Conservation (phyloP, 2,797 vertebrate species). For the Spinibarbus caldwelli region DNA sequence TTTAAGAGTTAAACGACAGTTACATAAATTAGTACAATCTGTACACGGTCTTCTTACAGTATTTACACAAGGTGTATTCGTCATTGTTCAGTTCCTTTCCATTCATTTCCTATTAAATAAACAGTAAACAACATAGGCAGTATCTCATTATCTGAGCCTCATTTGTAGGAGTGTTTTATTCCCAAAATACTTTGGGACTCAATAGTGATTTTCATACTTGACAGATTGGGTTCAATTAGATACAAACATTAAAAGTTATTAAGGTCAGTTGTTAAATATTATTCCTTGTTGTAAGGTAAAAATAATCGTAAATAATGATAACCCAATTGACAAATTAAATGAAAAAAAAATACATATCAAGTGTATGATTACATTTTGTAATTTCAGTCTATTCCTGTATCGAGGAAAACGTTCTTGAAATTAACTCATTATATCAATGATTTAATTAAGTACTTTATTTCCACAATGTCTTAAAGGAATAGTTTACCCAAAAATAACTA, state of each 20-base stretch:
- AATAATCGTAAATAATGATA: constrained; percentile 14
- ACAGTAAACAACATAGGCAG: constrained; percentile 58
- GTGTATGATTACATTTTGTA: constrained; percentile 35
- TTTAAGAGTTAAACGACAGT: constrained; percentile 56
- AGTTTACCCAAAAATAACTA: constrained; percentile 1
- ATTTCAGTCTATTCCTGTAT: constrained; percentile 25
- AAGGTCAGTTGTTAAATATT: constrained; percentile 39
- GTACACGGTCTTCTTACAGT: constrained; percentile 72
- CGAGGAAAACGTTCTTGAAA: constrained; percentile 5
- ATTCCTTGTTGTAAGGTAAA: constrained; percentile 34
- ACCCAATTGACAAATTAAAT: constrained; percentile 15
- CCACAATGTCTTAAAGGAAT: constrained; percentile 17
- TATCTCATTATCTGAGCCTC: constrained; percentile 52
- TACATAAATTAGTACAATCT: constrained; percentile 75
- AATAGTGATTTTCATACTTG: constrained; percentile 6
- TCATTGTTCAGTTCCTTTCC: constrained; percentile 51
- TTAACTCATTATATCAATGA: constrained; percentile 14
- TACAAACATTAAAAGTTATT: constrained; percentile 17
- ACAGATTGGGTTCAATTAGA: constrained; percentile 33
- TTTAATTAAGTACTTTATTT: too few species aligned
- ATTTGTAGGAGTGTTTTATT: constrained; percentile 35
- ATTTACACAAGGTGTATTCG: constrained; percentile 68
- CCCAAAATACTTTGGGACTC: constrained; percentile 33
- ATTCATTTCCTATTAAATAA: constrained; percentile 60
- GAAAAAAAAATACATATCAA: constrained; percentile 15